Conservation (phyloP, 2,797 vertebrate genomes). For the Labeo calbasu region DNA sequence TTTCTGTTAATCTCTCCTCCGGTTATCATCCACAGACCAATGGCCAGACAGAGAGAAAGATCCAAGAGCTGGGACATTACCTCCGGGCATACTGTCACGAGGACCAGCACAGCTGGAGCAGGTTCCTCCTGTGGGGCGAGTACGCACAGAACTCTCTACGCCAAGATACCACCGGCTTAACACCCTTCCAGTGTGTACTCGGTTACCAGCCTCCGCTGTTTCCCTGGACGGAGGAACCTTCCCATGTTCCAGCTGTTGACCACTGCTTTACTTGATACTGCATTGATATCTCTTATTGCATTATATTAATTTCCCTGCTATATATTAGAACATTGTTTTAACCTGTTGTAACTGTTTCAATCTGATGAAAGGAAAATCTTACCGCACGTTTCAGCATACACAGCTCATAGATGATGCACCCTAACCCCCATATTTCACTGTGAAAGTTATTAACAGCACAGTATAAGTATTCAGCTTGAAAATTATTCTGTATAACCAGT, state of each 20-base stretch:
- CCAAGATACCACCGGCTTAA: too few relatives aligned
- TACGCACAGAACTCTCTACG: too few relatives aligned
- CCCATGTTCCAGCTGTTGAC: too few relatives aligned
- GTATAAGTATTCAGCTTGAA: background rate
- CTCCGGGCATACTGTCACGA: too few relatives aligned
- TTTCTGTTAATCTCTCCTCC: too few relatives aligned
- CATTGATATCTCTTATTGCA: background rate
- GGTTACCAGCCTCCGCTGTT: background rate
- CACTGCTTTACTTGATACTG: background rate
- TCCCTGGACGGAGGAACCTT: too few relatives aligned
- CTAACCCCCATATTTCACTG: conserved; percentile 10
- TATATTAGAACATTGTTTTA: background rate
- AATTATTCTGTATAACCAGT: background rate
- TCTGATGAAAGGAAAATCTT: conserved; percentile 16
- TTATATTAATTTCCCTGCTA: background rate
- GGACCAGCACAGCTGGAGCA: too few relatives aligned
- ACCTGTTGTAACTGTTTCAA: background rate
- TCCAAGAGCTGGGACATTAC: too few relatives aligned
- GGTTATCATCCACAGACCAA: too few relatives aligned
- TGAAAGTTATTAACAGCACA: background rate
- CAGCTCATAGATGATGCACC: conserved; percentile 53
- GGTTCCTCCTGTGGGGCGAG: too few relatives aligned
- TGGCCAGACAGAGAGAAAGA: too few relatives aligned
- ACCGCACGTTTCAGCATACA: conserved; percentile 40
- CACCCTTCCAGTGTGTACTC: too few relatives aligned